Percentiles rank a stretch among this genome's conserved stretches.
These are phyloP conservation scores for Heteronetta atricapilla DNA, from an alignment of 2,113 vertebrate genomes.

Conservation along the genomic window DNA sequence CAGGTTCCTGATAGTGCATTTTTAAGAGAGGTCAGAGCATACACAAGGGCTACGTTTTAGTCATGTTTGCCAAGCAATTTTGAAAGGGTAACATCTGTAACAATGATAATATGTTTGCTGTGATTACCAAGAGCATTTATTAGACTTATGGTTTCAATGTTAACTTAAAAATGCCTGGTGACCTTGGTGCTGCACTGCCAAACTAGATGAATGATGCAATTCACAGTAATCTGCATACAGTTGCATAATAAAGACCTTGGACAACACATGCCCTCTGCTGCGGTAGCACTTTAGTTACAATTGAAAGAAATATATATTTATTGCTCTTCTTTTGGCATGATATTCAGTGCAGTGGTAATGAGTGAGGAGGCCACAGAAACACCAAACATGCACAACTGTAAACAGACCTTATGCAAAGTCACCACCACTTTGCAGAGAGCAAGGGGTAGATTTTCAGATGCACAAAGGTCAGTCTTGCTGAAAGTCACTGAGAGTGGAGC, in stretches of 20 bases:
- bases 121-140: slow-evolving; percentile 57
- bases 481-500: background rate
- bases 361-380: background rate
- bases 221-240: slow-evolving; percentile 24
- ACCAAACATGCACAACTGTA: background rate
- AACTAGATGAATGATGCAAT: slow-evolving; percentile 17
- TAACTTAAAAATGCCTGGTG: slow-evolving; percentile 17
- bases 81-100: slow-evolving; percentile 11
- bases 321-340: background rate
- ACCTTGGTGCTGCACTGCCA: slow-evolving; percentile 47
- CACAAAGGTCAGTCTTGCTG: background rate
- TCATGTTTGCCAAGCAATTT: slow-evolving; percentile 12
- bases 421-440: background rate
- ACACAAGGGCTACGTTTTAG: background rate
- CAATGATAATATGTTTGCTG: background rate
- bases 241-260: slow-evolving; percentile 38
- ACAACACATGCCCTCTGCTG: background rate
- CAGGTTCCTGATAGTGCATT: background rate
- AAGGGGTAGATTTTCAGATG: background rate
- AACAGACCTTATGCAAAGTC: background rate
- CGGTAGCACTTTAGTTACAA: background rate
- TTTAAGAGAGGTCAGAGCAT: background rate
- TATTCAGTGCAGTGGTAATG: background rate
- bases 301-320: background rate
- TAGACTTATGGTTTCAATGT: slow-evolving; percentile 32